These are phyloP conservation scores for Chloropsis cyanopogon DNA, from an alignment of 2,113 vertebrate species.

Conservation along the genomic window DNA sequence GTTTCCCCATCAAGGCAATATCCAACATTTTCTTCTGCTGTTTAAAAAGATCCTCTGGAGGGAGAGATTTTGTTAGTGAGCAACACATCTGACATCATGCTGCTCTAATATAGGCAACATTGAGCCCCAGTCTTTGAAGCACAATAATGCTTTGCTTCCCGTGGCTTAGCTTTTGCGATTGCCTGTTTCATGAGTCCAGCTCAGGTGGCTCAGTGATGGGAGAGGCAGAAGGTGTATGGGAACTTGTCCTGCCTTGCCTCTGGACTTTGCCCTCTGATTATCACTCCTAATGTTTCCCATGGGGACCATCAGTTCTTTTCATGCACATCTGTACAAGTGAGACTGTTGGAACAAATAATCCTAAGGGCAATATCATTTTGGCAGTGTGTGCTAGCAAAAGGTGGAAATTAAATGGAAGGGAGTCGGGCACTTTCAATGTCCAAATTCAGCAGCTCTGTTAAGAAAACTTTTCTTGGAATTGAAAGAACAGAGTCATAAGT, in stretches of 20 bases:
- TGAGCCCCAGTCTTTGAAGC: not conserved
- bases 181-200: not conserved
- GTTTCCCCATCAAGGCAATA: not conserved
- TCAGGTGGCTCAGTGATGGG: not conserved
- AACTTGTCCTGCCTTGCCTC: not conserved
- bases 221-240: not conserved
- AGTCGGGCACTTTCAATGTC: not conserved
- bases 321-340: not conserved
- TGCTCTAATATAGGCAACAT: not conserved
- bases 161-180: not conserved
- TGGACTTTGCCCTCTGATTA: not conserved
- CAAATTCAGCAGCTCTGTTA: conserved; percentile 17
- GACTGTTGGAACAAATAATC: not conserved
- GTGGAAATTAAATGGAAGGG: not conserved
- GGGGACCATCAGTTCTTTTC: not conserved
- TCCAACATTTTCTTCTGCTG: not conserved
- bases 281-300: not conserved
- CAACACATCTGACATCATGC: not conserved
- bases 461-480: conserved; percentile 30
- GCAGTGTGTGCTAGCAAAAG: not conserved
- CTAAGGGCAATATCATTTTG: not conserved
- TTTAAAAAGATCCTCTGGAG: not conserved
- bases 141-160: not conserved
- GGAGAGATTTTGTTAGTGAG: not conserved
- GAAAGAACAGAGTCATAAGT: not conserved